Base-by-base conservation (phyloP, 2,888 invertebrate genomes). In the Hydraecia micacea region DNA sequence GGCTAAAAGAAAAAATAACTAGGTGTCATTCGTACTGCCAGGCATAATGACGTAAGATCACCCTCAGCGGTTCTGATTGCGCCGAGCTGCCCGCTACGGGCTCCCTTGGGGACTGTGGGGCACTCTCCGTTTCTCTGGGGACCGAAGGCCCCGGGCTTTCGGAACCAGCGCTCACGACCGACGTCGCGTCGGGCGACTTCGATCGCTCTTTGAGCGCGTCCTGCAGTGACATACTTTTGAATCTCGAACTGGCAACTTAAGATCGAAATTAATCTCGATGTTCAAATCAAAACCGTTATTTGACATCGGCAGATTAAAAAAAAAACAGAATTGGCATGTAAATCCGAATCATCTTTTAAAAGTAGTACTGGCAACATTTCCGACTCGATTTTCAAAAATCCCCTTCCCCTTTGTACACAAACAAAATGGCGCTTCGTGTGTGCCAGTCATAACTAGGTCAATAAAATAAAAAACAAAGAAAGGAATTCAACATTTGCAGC, bases 11-110 rank as follows among this genome's bases (percentile, higher is more conserved):
- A 95, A 91, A 94, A 93, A 94, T 92, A 95, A 94, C 96, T 95
- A 95, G 94, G 96, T 96, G 96, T 96, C 94, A 95, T 95, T 96
- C 96, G 96, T 96, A 96, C 96, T 95, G 96, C 96, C 96, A 96
- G 96, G 96, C 96, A 96, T 94, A 96, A 94, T 94, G 96, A 95
- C 94, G 95, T 94, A 93, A 94, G 95, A 93, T 96, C 96, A 96
- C 96, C 96, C 94, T 96, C 95, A 94, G 92, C 94, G 94, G 89
- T 93, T 95, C 94, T 86, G 94, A 84, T 88, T 90, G 91, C 79
- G 92, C 87, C 79, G 96, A 96, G 92, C 95, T 91, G 79, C 95
- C 95, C 87, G 94, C 91, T 91, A 92, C 92, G 90, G 95, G 93
- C 91, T 94, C 94, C 91, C 90, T 92, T 80, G 93, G 90, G 75